Evolutionary conservation across 2,797 vertebrate species (phyloP).

Genomic region (Pangasius krempfi): DNA sequence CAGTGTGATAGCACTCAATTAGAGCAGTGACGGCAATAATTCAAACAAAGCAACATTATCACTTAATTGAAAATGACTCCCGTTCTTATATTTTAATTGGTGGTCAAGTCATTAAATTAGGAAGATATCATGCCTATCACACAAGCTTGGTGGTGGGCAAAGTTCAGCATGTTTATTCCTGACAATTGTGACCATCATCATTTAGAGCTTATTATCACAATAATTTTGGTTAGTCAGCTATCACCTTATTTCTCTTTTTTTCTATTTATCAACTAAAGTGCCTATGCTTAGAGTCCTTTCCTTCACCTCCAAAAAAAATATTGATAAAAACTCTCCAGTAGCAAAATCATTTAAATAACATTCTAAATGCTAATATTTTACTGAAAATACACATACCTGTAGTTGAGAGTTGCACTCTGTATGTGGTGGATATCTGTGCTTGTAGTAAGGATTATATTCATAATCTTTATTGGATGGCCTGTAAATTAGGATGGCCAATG

Average conservation of each 20-base stretch:
- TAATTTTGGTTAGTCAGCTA: neutral
- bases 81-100: slow-evolving; percentile 19
- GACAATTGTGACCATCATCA: slow-evolving; percentile 13
- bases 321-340: neutral
- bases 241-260: neutral
- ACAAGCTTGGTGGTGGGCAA: slow-evolving; percentile 24
- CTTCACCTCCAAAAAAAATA: neutral
- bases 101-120: slow-evolving; percentile 51
- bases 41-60: slow-evolving; percentile 48
- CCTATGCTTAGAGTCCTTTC: neutral
- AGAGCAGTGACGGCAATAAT: slow-evolving; percentile 47
- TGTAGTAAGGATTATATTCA: neutral
- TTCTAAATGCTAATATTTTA: neutral
- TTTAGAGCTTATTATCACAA: slow-evolving; percentile 14
- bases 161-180: slow-evolving; percentile 10
- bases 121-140: slow-evolving; percentile 27
- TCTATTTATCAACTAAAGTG: neutral
- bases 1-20: slow-evolving; percentile 41
- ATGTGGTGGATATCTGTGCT: neutral
- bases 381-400: neutral
- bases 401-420: neutral
- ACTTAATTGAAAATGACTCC: slow-evolving; percentile 55
- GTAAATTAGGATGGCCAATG: neutral
- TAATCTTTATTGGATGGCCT: neutral
- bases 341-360: neutral